Base-by-base conservation (phyloP, 2,113 vertebrate species). In the Phainopepla nitens region DNA sequence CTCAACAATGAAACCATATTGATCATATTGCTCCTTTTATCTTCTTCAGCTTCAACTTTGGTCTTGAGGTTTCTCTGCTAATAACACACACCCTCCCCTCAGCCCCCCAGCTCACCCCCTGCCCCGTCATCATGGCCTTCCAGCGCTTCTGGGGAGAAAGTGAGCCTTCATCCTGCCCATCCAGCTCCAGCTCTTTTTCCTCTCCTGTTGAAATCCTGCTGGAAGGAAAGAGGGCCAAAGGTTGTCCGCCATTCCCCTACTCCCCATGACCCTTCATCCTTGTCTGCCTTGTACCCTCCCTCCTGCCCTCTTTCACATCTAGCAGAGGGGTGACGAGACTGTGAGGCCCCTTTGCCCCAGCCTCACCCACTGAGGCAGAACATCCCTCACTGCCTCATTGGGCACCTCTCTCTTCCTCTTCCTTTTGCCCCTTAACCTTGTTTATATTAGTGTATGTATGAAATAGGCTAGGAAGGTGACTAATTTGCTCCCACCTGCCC, bases 1-100 rank as follows among this genome's bases (percentile, higher is more conserved):
- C 97, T 86, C 95, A 97, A 99, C 99, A 99, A 99, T 98, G 98
- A 97, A 98, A 98, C 98, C 98, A 98, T 99, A 98, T 98, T 98
- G 98, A 98, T 98, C 98, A 98, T 98, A 98, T 98, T 98, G 98
- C 98, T 98, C 96, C 96, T 97, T 98, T 98, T 96, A 95, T 96
- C 80, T 94, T 65, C 95, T 95, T 97, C 94, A 72, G 91, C 87
- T 64, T 90, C 97, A 81, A 88, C 96, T 95, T 96, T 35, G 36
- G 95, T 77, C 96, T 91, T 33, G 91, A 96, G 96, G 96, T 95
- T 97, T 96, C 24, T 36, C 89, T 1, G 33, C 82, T 90, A 86
- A 92, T 91, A 90, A 77, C n/a, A 11, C 22, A 4, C 9, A 1
- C 14, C 47, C 47, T 56, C 39, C 49, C 8, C n/a, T 12, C 51